Evolutionary conservation across 92 coral and sea anemone genomes (phyloP), one percentile per base, ranked within the genome.

Genomic region (Siderastrea radians): DNA sequence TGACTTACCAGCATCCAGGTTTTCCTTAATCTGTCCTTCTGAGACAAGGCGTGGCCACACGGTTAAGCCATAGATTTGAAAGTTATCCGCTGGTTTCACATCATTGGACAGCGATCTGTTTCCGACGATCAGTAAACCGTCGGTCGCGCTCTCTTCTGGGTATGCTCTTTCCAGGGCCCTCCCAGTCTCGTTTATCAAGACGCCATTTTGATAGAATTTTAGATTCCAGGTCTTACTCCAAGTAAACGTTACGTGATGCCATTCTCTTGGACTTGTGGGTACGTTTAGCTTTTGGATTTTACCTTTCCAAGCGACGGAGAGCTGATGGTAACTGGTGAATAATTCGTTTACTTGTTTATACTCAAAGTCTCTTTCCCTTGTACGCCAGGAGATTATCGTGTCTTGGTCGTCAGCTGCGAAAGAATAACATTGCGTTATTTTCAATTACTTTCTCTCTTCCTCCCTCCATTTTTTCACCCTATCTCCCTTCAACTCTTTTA

Each of bases 221-320:
- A 91, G 49, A 26, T 91, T 90, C 62, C 53, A 14, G 13, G 57
- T 53, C 17, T 60, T 57, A 60, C 77, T 77, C 90, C 90, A 85
- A 26, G 86, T 61, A 16, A 85, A 46, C 46, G 92, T 82, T 82
- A 88, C 87, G 72, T 88, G 92, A 26, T 26, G 38, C 38, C 38
- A 26, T 26, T 26, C 38, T 26, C 0, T 83, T 63, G 92, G 74
- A n/a, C 61, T n/a, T 1, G 46, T 67, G 51, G 77, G 76, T 11
- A 81, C 45, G 66, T 81, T 43, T 14, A 81, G 85, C 5, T 49
- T 49, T 16, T 79, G 54, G 48, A 64, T 48, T 64, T 48, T 8
- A 17, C 49, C 44, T 63, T 11, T 66, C 15, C 47, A n/a, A 3
- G 72, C 50, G 6, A 79, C 73, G 2, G 72, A 19, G 49, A 79